phyloP scores from a whole-genome alignment of 2,113 vertebrate genomes.

The Carassius auratus region DNA sequence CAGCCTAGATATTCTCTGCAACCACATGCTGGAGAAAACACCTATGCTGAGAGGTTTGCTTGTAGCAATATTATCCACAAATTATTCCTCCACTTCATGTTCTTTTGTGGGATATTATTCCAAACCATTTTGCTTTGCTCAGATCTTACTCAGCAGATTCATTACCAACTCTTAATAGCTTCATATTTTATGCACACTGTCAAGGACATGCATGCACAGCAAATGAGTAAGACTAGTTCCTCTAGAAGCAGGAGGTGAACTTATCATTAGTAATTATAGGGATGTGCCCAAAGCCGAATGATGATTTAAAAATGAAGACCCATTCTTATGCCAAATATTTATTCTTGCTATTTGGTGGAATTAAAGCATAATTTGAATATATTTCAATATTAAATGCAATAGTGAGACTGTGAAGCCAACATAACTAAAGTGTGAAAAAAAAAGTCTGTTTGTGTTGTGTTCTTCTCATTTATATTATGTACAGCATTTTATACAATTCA shows the following conservation, averaged over 20 bases:
- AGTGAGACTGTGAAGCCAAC: not conserved
- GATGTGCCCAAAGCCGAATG: not conserved
- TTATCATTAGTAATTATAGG: not conserved
- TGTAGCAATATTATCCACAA: not conserved
- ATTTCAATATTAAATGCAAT: not conserved
- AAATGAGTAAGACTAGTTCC: not conserved
- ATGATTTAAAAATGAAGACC: not conserved
- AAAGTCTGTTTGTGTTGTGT: no score
- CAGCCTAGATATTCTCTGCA: not conserved
- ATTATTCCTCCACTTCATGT: constrained; percentile 52
- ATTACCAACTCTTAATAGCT: constrained; percentile 40
- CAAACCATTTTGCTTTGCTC: constrained; percentile 48
- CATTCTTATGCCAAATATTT: not conserved
- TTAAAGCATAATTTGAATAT: not conserved
- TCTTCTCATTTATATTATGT: no score
- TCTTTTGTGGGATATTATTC: constrained; percentile 51
- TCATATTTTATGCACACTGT: constrained; percentile 47
- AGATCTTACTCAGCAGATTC: constrained; percentile 55
- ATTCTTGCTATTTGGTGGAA: not conserved
- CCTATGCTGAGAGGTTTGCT: not conserved
- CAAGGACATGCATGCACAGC: constrained; percentile 31
- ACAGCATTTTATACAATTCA: no score
- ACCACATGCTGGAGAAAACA: not conserved
- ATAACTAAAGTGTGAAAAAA: not conserved
- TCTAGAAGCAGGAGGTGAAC: not conserved